Evolutionary conservation across 2,113 vertebrate species (phyloP).

Genomic region (Passer domesticus): DNA sequence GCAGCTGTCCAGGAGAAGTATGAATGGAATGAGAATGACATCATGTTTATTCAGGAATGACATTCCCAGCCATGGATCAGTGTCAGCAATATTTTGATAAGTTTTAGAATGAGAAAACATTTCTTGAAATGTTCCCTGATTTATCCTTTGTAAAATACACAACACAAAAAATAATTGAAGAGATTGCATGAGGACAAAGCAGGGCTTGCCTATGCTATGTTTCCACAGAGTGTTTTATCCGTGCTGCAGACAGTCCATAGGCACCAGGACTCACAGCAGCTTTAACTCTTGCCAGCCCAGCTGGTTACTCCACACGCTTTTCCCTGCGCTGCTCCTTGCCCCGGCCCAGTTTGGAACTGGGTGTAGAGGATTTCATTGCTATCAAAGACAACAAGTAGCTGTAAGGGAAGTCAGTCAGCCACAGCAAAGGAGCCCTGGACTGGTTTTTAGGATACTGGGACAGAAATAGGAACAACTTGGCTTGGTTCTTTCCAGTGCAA

Average conservation of each 20-base stretch:
- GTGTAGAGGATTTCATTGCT: not conserved
- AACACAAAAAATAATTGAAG: constrained; percentile 82
- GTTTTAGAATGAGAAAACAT: constrained; percentile 81
- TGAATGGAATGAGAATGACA: constrained; percentile 94
- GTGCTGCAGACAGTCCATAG: not conserved
- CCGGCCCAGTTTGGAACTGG: not conserved
- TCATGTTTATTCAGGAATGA: constrained; percentile 96
- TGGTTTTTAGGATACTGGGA: not conserved
- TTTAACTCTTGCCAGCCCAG: constrained; percentile 44
- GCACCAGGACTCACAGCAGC: not conserved
- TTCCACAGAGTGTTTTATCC: not conserved
- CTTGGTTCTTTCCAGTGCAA: not conserved
- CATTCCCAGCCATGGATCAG: constrained; percentile 85
- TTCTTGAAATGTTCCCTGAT: constrained; percentile 78
- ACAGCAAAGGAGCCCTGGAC: not conserved
- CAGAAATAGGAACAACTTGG: not conserved
- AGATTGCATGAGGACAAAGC: constrained; percentile 60
- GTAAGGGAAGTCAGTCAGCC: not conserved
- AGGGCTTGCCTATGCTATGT: constrained; percentile 10
- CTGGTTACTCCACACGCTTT: not conserved
- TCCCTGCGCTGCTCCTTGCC: not conserved
- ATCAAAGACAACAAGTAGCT: not conserved
- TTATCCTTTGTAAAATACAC: constrained; percentile 83
- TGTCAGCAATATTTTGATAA: constrained; percentile 90
- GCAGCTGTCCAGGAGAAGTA: constrained; percentile 90